Evolutionary conservation across 2,888 invertebrate species (phyloP).

Genomic region (Pseudococcus viburni): DNA sequence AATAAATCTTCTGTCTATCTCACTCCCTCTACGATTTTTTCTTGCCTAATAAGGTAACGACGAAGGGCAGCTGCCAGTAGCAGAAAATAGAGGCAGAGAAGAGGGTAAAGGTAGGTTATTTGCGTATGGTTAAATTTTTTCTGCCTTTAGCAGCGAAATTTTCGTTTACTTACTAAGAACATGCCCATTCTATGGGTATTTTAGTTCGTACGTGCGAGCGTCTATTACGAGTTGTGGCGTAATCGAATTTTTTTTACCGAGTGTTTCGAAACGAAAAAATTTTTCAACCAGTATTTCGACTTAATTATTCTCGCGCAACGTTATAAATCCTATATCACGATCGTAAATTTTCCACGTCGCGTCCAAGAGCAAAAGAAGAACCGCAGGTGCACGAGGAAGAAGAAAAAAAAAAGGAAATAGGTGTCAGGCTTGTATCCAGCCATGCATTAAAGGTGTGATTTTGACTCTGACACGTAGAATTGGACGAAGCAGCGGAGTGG

Average conservation of each 20-base stretch:
- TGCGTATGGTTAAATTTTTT: not conserved
- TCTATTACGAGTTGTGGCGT: not conserved
- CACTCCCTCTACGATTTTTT: not conserved
- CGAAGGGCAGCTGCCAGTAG: slow-evolving; percentile 1
- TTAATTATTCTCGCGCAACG: not conserved
- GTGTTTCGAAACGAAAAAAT: slow-evolving; percentile 14
- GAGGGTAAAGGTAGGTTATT: not conserved
- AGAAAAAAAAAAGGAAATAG: not conserved
- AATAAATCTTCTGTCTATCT: not conserved
- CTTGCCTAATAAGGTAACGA: not conserved
- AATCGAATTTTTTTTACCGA: not conserved
- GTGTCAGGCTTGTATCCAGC: not conserved
- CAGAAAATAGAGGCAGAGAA: not conserved
- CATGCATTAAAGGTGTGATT: slow-evolving; percentile 4
- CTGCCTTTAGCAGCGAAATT: not conserved
- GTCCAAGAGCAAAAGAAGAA: not conserved
- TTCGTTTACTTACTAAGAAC: not conserved
- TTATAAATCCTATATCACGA: not conserved
- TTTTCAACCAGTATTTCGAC: slow-evolving; percentile 14
- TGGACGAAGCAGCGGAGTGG: not conserved
- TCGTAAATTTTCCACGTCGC: not conserved
- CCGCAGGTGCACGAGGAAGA: not conserved
- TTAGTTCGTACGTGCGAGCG: not conserved
- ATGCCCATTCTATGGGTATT: not conserved
- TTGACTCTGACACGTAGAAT: not conserved